phyloP scores from a whole-genome alignment of 2,113 vertebrate genomes.

The Colius striatus region DNA sequence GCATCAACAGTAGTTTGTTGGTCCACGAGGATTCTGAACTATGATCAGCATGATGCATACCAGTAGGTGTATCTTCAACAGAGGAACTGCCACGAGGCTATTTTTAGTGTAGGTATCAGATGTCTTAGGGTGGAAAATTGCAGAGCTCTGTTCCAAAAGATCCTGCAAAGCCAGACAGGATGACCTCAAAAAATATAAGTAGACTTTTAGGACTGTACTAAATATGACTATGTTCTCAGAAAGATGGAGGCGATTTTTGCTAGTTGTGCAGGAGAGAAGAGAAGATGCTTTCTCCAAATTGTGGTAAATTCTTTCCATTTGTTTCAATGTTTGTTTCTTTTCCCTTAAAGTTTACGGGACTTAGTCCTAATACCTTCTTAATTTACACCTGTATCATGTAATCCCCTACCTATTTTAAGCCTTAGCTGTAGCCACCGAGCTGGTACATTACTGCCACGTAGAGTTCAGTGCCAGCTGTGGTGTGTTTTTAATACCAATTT shows the following conservation, averaged over 20 bases:
- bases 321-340: neutral
- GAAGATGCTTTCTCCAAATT: neutral
- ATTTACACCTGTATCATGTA: slow-evolving; percentile 15
- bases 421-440: neutral
- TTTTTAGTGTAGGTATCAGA: slow-evolving; percentile 54
- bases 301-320: neutral
- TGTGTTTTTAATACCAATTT: neutral
- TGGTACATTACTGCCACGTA: slow-evolving; percentile 17
- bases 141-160: slow-evolving; percentile 36
- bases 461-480: slow-evolving; percentile 49
- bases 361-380: neutral
- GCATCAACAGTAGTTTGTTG: neutral
- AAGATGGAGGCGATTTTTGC: neutral
- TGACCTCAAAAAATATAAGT: slow-evolving; percentile 31
- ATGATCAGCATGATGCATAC: neutral
- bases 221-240: neutral
- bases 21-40: slow-evolving; percentile 8
- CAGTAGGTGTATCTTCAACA: slow-evolving; percentile 61
- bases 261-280: neutral
- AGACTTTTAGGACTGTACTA: neutral
- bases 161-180: slow-evolving; percentile 11
- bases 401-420: slow-evolving; percentile 25
- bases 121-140: slow-evolving; percentile 57
- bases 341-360: neutral
- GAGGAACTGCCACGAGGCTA: slow-evolving; percentile 5